Percentiles rank a stretch among this genome's conserved stretches.
Conservation (phyloP, 1,140 invertebrate species). For the Episyrphus balteatus region DNA sequence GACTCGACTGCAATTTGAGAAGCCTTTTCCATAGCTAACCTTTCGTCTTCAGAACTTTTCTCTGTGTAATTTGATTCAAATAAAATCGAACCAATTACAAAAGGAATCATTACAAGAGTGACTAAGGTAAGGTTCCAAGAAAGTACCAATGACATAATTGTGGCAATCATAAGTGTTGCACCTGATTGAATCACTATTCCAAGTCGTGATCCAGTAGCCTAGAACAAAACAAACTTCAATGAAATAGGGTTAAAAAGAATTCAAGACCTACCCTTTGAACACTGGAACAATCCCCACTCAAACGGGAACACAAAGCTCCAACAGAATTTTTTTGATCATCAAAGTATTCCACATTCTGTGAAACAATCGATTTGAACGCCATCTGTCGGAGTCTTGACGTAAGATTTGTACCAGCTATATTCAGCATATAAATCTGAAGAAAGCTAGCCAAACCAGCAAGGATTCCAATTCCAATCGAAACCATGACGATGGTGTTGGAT, state of each 20-base stretch:
- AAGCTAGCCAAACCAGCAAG: constrained; percentile 57
- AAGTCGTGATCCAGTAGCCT: constrained; percentile 65
- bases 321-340: constrained; percentile 65
- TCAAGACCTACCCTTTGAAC: constrained; percentile 61
- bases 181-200: constrained; percentile 69
- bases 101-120: constrained; percentile 61
- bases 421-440: constrained; percentile 63
- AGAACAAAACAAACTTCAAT: no score
- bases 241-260: constrained; percentile 5
- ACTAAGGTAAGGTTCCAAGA: constrained; percentile 73
- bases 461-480: constrained; percentile 57
- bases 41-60: constrained; percentile 50
- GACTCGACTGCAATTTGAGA: constrained; percentile 64
- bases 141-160: constrained; percentile 62
- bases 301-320: constrained; percentile 62
- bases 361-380: constrained; percentile 51
- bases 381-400: constrained; percentile 57
- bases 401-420: constrained; percentile 63
- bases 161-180: constrained; percentile 58
- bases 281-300: constrained; percentile 66
- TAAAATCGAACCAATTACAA: constrained; percentile 63
- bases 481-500: constrained; percentile 46
- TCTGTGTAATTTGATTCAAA: constrained; percentile 56
- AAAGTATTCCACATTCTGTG: constrained; percentile 73
- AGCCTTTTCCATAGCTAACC: constrained; percentile 51